Percentiles rank a stretch among this genome's conserved stretches.
phyloP scores from a whole-genome alignment of 2,888 invertebrate genomes.

The Tachina fera region DNA sequence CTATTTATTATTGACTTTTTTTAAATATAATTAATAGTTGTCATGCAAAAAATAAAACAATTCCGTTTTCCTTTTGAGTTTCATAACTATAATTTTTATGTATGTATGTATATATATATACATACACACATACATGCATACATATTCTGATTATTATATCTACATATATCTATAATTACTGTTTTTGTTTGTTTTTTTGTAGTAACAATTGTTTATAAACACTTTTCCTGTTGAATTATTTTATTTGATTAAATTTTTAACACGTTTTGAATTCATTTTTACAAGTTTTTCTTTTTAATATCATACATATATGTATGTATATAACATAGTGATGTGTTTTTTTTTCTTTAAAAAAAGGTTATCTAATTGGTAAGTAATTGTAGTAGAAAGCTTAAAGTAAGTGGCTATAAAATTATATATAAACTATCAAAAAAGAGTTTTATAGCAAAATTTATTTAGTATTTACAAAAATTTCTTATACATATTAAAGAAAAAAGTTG shows the following conservation, averaged over 20 bases:
- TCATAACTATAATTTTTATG: slow-evolving; percentile 51
- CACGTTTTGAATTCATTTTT: slow-evolving; percentile 19
- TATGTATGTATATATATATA: slow-evolving; percentile 29
- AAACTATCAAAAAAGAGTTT: slow-evolving; percentile 66
- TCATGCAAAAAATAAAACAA: slow-evolving; percentile 71
- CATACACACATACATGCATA: slow-evolving; percentile 12
- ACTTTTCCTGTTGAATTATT: slow-evolving; percentile 12
- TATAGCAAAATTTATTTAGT: slow-evolving; percentile 61
- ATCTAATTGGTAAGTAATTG: slow-evolving; percentile 50
- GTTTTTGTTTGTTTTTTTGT: slow-evolving; percentile 13
- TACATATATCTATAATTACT: slow-evolving; percentile 7
- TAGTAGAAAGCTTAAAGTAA: slow-evolving; percentile 66
- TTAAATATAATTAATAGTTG: slow-evolving; percentile 55
- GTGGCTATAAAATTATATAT: slow-evolving; percentile 64
- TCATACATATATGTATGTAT: too few species aligned
- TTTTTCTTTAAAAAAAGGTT: slow-evolving; percentile 16
- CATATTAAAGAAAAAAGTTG: slow-evolving; percentile 48
- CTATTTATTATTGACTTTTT: slow-evolving; percentile 45
- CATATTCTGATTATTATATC: slow-evolving; percentile 22
- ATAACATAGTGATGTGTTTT: slow-evolving; percentile 59
- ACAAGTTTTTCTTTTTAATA: slow-evolving; percentile 19
- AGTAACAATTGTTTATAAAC: slow-evolving; percentile 58
- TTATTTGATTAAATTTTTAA: slow-evolving; percentile 24
- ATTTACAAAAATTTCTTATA: slow-evolving; percentile 56
- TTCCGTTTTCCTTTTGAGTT: slow-evolving; percentile 46